Percentiles rank a stretch among this genome's conserved stretches.
Evolutionary conservation across 2,797 vertebrate genomes (phyloP).

Genomic region (Halcyon leucocephala): DNA sequence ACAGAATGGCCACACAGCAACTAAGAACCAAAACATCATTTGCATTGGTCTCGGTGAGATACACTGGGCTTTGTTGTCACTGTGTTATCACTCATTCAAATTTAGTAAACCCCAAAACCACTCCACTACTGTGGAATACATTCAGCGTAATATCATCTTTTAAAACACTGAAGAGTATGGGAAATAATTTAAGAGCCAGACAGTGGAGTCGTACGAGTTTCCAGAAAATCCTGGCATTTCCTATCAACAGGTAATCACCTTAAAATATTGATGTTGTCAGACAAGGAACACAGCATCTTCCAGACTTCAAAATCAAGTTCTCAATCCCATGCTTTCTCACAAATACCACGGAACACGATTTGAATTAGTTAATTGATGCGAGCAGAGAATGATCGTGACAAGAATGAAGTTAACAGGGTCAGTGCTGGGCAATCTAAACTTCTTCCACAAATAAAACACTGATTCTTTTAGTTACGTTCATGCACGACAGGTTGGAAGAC

Average conservation of each 20-base stretch:
- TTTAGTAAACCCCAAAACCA: not conserved
- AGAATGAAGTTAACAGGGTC: not conserved
- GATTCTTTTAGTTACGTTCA: not conserved
- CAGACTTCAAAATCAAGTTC: not conserved
- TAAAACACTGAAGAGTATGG: not conserved
- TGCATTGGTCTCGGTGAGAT: not conserved
- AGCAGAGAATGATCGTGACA: not conserved
- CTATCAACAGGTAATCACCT: not conserved
- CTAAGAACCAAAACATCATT: not conserved
- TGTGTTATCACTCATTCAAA: not conserved
- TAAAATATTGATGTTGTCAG: not conserved
- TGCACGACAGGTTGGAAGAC: not conserved
- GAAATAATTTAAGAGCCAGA: not conserved
- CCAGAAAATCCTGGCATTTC: not conserved
- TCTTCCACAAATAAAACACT: not conserved
- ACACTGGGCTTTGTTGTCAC: not conserved
- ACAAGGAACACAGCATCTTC: not conserved
- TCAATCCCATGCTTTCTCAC: not conserved
- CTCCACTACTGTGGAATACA: not conserved
- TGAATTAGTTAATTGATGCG: not conserved
- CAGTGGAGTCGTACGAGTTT: not conserved
- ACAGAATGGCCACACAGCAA: not conserved
- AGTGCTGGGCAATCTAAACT: not conserved
- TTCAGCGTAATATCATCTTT: not conserved
- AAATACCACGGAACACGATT: not conserved